phyloP scores from a whole-genome alignment of 2,113 vertebrate species.

The Malurus melanocephalus region DNA sequence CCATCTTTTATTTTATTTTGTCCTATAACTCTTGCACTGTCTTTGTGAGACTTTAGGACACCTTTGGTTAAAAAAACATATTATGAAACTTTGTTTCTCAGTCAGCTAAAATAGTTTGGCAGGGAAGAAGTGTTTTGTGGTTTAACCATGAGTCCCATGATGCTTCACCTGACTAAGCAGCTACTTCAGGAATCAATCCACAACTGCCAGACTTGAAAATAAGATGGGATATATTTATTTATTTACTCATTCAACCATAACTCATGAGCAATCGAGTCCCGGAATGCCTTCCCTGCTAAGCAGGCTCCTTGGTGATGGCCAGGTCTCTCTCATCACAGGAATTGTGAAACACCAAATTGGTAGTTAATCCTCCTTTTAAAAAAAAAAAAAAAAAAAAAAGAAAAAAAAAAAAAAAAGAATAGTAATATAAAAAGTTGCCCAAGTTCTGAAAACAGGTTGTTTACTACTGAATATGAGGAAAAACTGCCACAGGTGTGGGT shows the following conservation, averaged over 20 bases:
- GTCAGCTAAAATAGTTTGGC: slow-evolving; percentile 11
- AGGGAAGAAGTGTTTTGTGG: slow-evolving; percentile 40
- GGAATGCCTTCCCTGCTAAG: background rate
- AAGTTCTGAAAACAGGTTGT: slow-evolving; percentile 30
- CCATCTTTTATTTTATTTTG: background rate
- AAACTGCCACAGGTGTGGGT: background rate
- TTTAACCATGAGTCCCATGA: slow-evolving; percentile 31
- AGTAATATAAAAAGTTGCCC: background rate
- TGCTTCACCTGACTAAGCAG: slow-evolving; percentile 29
- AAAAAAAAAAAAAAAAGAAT: background rate
- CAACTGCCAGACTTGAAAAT: slow-evolving; percentile 39
- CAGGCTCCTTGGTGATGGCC: background rate
- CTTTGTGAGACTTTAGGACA: background rate
- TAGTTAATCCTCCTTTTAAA: background rate
- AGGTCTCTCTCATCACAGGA: slow-evolving; percentile 6
- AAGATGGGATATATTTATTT: slow-evolving; percentile 34
- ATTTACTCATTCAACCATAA: slow-evolving; percentile 21
- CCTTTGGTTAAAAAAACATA: slow-evolving; percentile 40
- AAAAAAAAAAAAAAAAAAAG: background rate
- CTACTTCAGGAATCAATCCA: slow-evolving; percentile 31
- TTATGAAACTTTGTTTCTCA: background rate
- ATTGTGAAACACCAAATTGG: slow-evolving; percentile 12
- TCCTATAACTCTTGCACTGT: background rate
- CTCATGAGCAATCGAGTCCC: background rate
- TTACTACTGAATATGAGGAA: background rate